A percentile compares a stretch with the other conserved stretches of the same genome.
Conservation (phyloP, 2,888 invertebrate genomes). For the Lissocephala sabroskyi region DNA sequence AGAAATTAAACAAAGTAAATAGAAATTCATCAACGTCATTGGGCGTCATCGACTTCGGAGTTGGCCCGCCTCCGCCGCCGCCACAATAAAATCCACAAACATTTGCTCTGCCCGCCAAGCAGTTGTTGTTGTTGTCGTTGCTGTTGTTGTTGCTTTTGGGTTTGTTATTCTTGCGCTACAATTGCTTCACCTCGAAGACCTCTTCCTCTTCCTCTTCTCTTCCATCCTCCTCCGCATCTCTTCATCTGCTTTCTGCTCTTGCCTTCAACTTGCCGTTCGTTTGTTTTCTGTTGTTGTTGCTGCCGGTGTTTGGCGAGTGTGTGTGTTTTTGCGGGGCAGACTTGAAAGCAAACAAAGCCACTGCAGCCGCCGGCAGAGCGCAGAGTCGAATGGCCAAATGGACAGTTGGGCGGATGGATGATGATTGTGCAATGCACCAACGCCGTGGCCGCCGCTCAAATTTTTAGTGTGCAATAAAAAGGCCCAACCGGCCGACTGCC, state of each 20-base stretch:
- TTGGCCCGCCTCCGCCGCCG: slow-evolving; percentile 12
- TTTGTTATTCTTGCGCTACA: slow-evolving; percentile 43
- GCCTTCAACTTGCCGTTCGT: not conserved
- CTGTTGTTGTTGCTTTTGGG: slow-evolving; percentile 19
- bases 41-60: slow-evolving; percentile 13
- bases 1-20: slow-evolving; percentile 64
- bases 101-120: slow-evolving; percentile 22
- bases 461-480: slow-evolving; percentile 60
- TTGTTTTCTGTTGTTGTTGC: slow-evolving; percentile 3
- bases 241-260: no score
- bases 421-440: slow-evolving; percentile 4
- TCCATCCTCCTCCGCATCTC: no score
- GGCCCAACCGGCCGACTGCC: slow-evolving; percentile 1
- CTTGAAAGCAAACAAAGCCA: slow-evolving; percentile 53
- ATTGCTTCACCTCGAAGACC: no score
- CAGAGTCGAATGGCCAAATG: slow-evolving; percentile 12
- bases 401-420: slow-evolving; percentile 15
- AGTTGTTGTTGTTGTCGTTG: slow-evolving; percentile 3
- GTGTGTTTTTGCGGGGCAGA: slow-evolving; percentile 37
- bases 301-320: no score
- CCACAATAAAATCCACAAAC: slow-evolving; percentile 59
- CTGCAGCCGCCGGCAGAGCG: slow-evolving; percentile 27
- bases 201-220: no score
- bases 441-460: slow-evolving; percentile 38
- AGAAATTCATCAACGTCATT: slow-evolving; percentile 64